Evolutionary conservation across 1,140 invertebrate species (phyloP).

Genomic region (Diuraphis noxia): DNA sequence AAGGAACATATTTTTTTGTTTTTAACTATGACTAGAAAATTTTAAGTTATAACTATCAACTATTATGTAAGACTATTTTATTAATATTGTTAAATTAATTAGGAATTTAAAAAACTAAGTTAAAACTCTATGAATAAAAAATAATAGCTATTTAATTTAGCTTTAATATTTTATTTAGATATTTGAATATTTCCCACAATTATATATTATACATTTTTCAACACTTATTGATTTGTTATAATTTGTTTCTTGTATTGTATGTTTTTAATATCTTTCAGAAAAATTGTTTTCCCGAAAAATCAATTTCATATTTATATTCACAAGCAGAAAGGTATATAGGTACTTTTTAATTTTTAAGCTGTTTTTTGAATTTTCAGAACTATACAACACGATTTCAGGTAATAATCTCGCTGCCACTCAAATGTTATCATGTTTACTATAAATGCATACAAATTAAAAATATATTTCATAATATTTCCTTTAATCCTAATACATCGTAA

Average conservation of each 20-base stretch:
- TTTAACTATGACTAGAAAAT: background rate
- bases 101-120: background rate
- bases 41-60: background rate
- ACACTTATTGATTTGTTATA: background rate
- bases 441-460: too few relatives aligned
- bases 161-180: background rate
- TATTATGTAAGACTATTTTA: background rate
- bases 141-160: background rate
- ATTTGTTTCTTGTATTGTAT: background rate
- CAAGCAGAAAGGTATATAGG: background rate
- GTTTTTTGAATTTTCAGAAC: background rate
- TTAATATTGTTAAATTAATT: background rate
- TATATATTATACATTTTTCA: background rate
- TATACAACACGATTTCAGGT: rapidly evolving
- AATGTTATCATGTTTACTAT: too few relatives aligned
- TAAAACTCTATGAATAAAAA: background rate
- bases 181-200: background rate
- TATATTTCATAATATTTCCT: too few relatives aligned
- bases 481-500: too few relatives aligned
- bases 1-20: too few relatives aligned
- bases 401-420: background rate
- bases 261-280: background rate
- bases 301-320: background rate
- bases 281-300: background rate
- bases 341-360: background rate